Conservation (phyloP, 2,888 invertebrate genomes). For the Scaptomyza flava region DNA sequence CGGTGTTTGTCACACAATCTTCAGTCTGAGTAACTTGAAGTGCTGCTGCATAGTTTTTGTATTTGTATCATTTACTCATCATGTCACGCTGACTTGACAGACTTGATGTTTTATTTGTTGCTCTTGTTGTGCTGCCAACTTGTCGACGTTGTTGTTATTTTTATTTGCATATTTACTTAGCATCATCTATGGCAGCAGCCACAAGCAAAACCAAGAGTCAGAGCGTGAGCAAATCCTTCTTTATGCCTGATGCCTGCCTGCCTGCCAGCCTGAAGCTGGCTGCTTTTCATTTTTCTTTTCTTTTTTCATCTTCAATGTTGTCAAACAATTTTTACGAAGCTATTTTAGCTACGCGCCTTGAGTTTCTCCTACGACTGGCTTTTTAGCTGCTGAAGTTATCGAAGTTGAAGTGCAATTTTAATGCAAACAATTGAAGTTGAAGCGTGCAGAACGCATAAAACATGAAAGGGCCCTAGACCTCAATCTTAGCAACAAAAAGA, state of each 20-base stretch:
- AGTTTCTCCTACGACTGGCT: slow-evolving; percentile 40
- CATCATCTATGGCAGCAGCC: slow-evolving; percentile 29
- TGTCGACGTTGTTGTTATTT: slow-evolving; percentile 56
- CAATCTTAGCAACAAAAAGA: slow-evolving; percentile 27
- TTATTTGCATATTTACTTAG: slow-evolving; percentile 74
- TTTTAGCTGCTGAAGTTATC: slow-evolving; percentile 64
- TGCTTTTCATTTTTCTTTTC: slow-evolving; percentile 48
- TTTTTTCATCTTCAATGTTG: slow-evolving; percentile 43
- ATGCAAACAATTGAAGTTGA: slow-evolving; percentile 77
- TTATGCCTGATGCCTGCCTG: slow-evolving; percentile 17
- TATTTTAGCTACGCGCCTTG: slow-evolving; percentile 65
- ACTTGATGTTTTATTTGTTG: slow-evolving; percentile 23
- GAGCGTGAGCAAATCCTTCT: slow-evolving; percentile 22
- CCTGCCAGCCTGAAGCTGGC: slow-evolving; percentile 10
- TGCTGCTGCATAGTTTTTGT: slow-evolving; percentile 31
- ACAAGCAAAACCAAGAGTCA: slow-evolving; percentile 19
- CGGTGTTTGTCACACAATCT: slow-evolving; percentile 34
- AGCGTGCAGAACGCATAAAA: slow-evolving; percentile 68
- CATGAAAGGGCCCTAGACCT: slow-evolving; percentile 33
- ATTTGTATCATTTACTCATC: slow-evolving; percentile 72
- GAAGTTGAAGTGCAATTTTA: slow-evolving; percentile 76
- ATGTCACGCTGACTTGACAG: slow-evolving; percentile 60
- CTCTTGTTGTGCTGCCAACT: slow-evolving; percentile 47
- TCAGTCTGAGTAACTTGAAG: slow-evolving; percentile 15
- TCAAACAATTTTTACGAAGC: slow-evolving; percentile 68